Conservation (phyloP, 2,797 vertebrate genomes). For the Sternotherus odoratus region DNA sequence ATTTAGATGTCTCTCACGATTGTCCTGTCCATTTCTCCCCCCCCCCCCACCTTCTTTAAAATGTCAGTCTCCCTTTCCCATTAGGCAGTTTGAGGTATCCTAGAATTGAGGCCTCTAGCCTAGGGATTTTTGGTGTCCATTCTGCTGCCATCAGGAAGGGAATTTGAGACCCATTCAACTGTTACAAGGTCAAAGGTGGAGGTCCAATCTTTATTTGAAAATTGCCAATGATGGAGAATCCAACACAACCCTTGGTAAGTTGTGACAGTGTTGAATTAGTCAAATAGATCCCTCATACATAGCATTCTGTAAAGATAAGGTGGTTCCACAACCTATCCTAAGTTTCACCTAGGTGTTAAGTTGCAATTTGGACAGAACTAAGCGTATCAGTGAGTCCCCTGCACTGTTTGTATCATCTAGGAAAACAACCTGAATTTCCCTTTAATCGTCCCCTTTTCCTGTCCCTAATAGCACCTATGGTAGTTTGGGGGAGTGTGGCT, state of each 20-base stretch:
- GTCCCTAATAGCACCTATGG: neutral
- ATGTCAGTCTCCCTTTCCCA: neutral
- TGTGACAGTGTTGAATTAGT: neutral
- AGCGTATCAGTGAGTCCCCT: neutral
- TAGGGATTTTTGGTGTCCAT: neutral
- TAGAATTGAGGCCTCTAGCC: neutral
- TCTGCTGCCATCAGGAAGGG: neutral
- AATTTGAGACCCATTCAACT: neutral
- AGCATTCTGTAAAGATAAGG: neutral
- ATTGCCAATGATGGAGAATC: neutral
- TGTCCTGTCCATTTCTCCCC: neutral
- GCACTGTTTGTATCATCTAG: neutral
- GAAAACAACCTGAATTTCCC: neutral
- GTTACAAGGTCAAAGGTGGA: neutral
- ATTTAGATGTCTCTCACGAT: neutral
- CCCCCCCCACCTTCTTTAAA: neutral
- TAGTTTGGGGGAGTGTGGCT: neutral
- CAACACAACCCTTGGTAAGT: neutral
- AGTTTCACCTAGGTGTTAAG: neutral
- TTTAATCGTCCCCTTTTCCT: neutral
- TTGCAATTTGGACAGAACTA: neutral
- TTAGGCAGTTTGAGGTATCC: slow-evolving; percentile 7
- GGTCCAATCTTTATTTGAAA: neutral
- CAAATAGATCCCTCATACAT: neutral
- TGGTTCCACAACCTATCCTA: neutral